Evolutionary conservation across 2,797 vertebrate species (phyloP), one percentile per base, ranked within the genome.

Genomic region (Dendrocincla tyrannina): DNA sequence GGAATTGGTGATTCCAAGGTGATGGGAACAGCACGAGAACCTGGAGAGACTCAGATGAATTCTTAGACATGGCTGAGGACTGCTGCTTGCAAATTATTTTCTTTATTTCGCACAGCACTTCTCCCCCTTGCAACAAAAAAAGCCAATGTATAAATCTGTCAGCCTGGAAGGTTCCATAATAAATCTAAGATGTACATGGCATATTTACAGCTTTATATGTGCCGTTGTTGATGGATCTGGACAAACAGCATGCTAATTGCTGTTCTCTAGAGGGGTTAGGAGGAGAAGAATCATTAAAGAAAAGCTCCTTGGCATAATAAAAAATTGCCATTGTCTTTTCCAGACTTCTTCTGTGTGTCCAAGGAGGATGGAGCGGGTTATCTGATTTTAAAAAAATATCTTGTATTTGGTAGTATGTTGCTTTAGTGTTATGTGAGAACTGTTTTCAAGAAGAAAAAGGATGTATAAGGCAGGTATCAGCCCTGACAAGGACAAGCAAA

Each of bases 201-300:
- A 41, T 79, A 77, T 95, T 95, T 87, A 84, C 59, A 42, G 53
- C 70, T 87, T 86, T 94, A 37, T 80, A n/a, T 0, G 0, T 60
- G 74, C 80, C 10, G 8, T 37, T 89, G 77, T 70, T 95, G 91
- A 95, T 82, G 77, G 85, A 95, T 80, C 70, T 95, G 88, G 93
- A 94, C 89, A 95, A 93, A 72, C 41, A 84, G 67, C 47, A 68
- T 74, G 49, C 79, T 95, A 96, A 95, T 90, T 96, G 64, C 53
- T 90, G 46, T 47, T 90, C 88, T 96, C 74, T 60, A 85, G 94
- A 89, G 85, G 30, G 82, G 41, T 67, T 81, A 64, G 80, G 67
- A 85, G 35, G 79, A 93, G 74, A 92, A 80, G 37, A 90, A 82
- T 90, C 69, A 69, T 93, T 94, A 95, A 83, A 73, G 76, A 85